Evolutionary conservation across 2,113 vertebrate genomes (phyloP).

Genomic region (Peromyscus californicus): DNA sequence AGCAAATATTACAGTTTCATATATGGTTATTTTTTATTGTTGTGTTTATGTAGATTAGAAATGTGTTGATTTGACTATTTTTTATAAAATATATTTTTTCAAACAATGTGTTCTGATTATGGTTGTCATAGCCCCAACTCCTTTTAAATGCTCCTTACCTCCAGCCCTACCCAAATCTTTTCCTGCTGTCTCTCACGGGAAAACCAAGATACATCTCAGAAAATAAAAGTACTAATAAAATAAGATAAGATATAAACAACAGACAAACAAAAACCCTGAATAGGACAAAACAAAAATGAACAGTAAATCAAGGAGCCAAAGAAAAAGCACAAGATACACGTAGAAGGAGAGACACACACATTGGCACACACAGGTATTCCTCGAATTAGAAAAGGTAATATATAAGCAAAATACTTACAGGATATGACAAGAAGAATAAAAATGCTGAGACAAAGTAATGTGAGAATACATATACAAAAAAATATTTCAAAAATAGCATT

Average conservation of each 20-base stretch:
- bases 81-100: not conserved
- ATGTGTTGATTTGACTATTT: no score
- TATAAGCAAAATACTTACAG: not conserved
- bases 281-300: not conserved
- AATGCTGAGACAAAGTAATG: not conserved
- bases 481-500: not conserved
- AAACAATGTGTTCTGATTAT: not conserved
- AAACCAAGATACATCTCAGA: not conserved
- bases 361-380: not conserved
- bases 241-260: not conserved
- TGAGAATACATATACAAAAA: not conserved
- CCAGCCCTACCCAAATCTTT: not conserved
- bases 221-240: not conserved
- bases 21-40: not conserved
- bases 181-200: not conserved
- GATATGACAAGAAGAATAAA: not conserved
- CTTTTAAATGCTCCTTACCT: not conserved
- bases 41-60: not conserved
- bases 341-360: not conserved
- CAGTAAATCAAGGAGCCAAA: not conserved
- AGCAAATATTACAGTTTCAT: not conserved
- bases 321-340: not conserved
- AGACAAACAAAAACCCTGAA: not conserved
- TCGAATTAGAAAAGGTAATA: not conserved
- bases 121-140: not conserved